Evolutionary conservation across 2,888 invertebrate genomes (phyloP).

Genomic region (Agonum fuliginosum): DNA sequence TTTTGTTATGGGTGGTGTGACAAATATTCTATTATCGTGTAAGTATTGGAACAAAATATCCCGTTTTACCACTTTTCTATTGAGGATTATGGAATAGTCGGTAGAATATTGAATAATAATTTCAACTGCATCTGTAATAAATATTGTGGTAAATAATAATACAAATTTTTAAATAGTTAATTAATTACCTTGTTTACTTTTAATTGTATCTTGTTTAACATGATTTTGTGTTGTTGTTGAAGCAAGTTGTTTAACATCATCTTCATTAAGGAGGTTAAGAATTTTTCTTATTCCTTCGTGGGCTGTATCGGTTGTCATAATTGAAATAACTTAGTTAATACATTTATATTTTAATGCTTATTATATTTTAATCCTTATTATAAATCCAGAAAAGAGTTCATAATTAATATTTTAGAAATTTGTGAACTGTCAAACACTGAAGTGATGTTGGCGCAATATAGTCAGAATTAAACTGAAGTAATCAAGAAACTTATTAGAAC

Average conservation of each 20-base stretch:
- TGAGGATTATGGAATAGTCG: conserved; percentile 73
- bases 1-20: conserved; percentile 74
- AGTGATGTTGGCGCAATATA: conserved; percentile 20
- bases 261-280: conserved; percentile 51
- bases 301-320: conserved; percentile 59
- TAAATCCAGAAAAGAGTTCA: neutral
- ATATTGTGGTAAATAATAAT: too few relatives aligned
- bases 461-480: conserved; percentile 7
- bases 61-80: conserved; percentile 74
- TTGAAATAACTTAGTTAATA: neutral
- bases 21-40: conserved; percentile 72
- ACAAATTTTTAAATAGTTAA: conserved; percentile 29
- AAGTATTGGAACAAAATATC: conserved; percentile 76
- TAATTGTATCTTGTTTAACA: conserved; percentile 41
- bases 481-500: conserved; percentile 7
- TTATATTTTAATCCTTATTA: conserved; percentile 1
- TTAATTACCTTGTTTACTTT: conserved; percentile 50
- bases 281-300: conserved; percentile 62
- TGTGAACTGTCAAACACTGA: conserved; percentile 13
- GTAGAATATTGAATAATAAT: conserved; percentile 74
- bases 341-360: neutral
- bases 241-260: conserved; percentile 50
- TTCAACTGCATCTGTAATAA: conserved; percentile 75
- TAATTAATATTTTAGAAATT: conserved; percentile 30
- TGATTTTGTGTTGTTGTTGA: conserved; percentile 53